phyloP scores from a whole-genome alignment of 1,140 invertebrate species.

The Drosophila busckii region DNA sequence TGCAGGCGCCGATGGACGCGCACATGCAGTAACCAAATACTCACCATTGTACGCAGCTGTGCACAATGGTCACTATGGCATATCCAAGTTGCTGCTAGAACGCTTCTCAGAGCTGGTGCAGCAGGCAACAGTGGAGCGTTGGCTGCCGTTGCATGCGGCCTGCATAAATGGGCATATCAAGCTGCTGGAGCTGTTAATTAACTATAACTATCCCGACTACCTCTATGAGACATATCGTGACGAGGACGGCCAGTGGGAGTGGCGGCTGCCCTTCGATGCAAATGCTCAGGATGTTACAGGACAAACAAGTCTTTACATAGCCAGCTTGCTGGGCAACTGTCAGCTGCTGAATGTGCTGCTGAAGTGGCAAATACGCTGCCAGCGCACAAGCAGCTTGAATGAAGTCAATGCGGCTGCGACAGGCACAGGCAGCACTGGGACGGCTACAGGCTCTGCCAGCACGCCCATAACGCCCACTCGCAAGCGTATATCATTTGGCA shows the following conservation, averaged over 20 bases:
- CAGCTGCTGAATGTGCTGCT: constrained; percentile 89
- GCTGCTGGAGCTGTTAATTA: constrained; percentile 88
- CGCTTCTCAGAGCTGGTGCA: constrained; percentile 85
- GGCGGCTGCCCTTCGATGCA: constrained; percentile 92
- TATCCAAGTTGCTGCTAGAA: constrained; percentile 88
- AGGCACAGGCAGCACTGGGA: constrained; percentile 13
- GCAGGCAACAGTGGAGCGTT: constrained; percentile 89
- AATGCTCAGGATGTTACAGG: constrained; percentile 94
- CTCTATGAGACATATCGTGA: constrained; percentile 86
- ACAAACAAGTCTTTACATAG: constrained; percentile 93
- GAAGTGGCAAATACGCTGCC: constrained; percentile 85
- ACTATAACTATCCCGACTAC: constrained; percentile 89
- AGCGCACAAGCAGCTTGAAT: constrained; percentile 81
- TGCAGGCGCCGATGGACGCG: constrained; percentile 90
- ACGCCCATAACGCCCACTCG: constrained; percentile 81
- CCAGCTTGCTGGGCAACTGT: constrained; percentile 90
- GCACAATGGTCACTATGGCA: constrained; percentile 90
- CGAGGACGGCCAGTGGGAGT: constrained; percentile 87
- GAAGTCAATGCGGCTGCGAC: no score
- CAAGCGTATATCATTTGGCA: constrained; percentile 89
- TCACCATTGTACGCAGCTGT: constrained; percentile 95
- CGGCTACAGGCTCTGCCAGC: no score
- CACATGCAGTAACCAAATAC: constrained; percentile 93
- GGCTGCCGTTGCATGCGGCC: constrained; percentile 95
- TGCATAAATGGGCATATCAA: constrained; percentile 91